Base-by-base conservation (phyloP, 2,797 vertebrate genomes). In the Linurgus olivaceus region DNA sequence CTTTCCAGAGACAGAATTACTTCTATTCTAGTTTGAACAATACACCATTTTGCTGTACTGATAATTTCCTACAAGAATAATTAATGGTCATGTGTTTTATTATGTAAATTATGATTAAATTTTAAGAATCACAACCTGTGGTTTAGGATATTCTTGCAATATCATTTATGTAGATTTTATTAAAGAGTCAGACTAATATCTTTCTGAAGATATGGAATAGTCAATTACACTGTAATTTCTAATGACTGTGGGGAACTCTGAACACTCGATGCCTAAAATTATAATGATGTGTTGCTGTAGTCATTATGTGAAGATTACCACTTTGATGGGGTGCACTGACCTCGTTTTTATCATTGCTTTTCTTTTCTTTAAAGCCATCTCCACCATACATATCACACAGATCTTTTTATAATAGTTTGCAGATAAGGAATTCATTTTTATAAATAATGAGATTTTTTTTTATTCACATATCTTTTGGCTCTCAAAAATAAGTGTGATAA, bases 151-250 rank as follows among this genome's bases (percentile, higher is more conserved):
- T 57, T 90, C 23, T 80, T 68, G 29, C 47, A 62, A 33, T 42
- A 68, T 28, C 66, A 48, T 74, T 83, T 91, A 86, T 84, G 35
- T 11, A 57, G 37, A 76, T 91, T 62, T 89, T 86, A 54, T 76
- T 76, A 77, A 93, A 67, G 20, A 86, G n/a, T 70, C 74, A 70
- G 48, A 42, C 38, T 92, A 88, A 85, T 86, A 87, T 45, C 37
- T 91, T 92, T 70, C 63, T 72, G 72, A 96, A 94, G 45, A 92
- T 52, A 77, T 47, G 19, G 37, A 90, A 81, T 48, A 94, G 63
- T 66, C 78, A 77, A 79, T 67, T 82, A 62, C 38, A 78, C 17
- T 23, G 23, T 85, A 45, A 77, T 87, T 73, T 95, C 62, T 95
- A 95, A 94, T 92, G 90, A 94, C 74, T 89, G 50, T 29, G 44